These are phyloP conservation scores for Paraescarpia echinospica DNA, from an alignment of 1,140 invertebrate species.

Conservation along the genomic window DNA sequence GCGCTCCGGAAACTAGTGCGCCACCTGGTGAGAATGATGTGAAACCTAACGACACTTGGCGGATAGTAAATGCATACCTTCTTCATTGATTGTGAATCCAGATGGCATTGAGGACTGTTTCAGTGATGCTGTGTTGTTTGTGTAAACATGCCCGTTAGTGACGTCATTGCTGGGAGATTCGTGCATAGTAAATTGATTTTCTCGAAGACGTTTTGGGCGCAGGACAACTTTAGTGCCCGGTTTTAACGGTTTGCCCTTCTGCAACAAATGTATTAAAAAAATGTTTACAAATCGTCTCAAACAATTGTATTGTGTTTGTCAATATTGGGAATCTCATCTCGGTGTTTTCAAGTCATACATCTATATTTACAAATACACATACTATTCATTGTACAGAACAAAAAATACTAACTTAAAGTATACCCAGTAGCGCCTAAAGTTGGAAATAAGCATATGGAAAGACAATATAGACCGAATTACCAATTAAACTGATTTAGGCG, in stretches of 20 bases:
- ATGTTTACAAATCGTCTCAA: neutral
- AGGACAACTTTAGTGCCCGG: slow-evolving; percentile 22
- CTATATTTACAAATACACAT: neutral
- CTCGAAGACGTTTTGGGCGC: neutral
- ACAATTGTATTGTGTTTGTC: neutral
- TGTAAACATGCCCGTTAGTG: neutral
- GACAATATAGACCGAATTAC: no score
- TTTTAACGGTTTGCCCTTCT: slow-evolving; percentile 13
- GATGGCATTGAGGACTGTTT: slow-evolving; percentile 4
- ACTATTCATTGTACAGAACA: neutral
- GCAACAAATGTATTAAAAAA: neutral
- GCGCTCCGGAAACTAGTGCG: neutral
- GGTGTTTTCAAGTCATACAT: neutral
- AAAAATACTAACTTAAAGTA: no score
- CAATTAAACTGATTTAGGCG: no score
- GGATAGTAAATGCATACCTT: slow-evolving; percentile 6
- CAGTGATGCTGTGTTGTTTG: neutral
- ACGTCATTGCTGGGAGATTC: neutral
- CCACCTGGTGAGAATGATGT: neutral
- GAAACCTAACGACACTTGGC: neutral
- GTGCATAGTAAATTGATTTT: neutral
- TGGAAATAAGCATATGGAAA: no score
- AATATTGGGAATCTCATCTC: neutral
- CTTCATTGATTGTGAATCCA: slow-evolving; percentile 11
- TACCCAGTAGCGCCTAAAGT: no score